phyloP scores from a whole-genome alignment of 2,888 invertebrate genomes.

The Mimachlamys varia region DNA sequence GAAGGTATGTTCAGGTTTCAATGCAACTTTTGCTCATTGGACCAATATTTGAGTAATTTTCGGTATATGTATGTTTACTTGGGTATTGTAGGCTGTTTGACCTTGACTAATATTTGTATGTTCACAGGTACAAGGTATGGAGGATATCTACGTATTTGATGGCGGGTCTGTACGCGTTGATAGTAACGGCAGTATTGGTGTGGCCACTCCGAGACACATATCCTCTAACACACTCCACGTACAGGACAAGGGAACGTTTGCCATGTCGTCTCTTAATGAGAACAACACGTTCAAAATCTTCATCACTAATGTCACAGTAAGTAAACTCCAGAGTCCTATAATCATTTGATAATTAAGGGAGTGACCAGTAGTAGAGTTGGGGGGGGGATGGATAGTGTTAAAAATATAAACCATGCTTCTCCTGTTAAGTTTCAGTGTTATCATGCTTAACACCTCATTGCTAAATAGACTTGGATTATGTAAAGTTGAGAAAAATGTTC shows the following conservation, averaged over 20 bases:
- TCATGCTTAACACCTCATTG: no score
- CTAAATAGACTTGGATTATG: no score
- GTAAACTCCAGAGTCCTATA: conserved; percentile 25
- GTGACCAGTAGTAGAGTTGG: no score
- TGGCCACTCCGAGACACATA: conserved; percentile 50
- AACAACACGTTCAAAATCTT: conserved; percentile 56
- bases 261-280: conserved; percentile 56
- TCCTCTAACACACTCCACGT: conserved; percentile 67
- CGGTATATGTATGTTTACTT: conserved; percentile 33
- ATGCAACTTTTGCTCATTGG: no score
- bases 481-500: no score
- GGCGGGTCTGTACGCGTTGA: conserved; percentile 65
- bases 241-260: conserved; percentile 68
- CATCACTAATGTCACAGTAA: conserved; percentile 61
- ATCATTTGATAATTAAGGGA: no score
- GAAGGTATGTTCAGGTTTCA: no score
- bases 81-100: no score
- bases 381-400: no score
- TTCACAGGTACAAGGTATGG: conserved; percentile 67
- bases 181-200: conserved; percentile 65
- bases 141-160: conserved; percentile 72
- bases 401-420: no score
- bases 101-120: conserved; percentile 25
- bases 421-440: no score
- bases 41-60: no score